phyloP scores from a whole-genome alignment of 2,888 invertebrate genomes.

The Toxonevra muliebris region DNA sequence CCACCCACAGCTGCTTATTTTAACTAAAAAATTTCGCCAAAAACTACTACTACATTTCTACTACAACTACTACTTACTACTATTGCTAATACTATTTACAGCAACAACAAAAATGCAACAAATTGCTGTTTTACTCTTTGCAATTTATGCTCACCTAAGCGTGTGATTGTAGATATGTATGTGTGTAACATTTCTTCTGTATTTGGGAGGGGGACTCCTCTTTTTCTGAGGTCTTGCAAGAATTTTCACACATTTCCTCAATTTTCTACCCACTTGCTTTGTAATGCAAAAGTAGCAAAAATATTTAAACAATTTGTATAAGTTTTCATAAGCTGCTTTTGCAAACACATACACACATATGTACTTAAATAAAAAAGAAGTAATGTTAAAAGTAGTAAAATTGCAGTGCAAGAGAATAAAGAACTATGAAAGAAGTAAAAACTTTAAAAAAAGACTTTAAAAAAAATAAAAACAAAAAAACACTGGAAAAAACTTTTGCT shows the following conservation, averaged over 20 bases:
- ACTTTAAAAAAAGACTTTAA: background rate
- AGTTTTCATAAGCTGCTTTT: background rate
- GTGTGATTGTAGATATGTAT: conserved; percentile 52
- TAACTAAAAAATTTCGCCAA: background rate
- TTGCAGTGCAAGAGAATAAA: background rate
- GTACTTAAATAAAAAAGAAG: background rate
- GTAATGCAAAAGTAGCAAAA: too few species aligned
- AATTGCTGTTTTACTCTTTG: conserved; percentile 51
- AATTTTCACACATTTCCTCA: too few species aligned
- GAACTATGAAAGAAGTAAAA: background rate
- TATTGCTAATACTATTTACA: background rate
- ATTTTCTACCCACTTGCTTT: too few species aligned
- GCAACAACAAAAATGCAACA: conserved; percentile 55
- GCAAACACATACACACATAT: background rate
- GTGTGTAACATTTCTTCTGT: too few species aligned
- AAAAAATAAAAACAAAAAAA: background rate
- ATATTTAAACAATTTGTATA: background rate
- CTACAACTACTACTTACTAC: too few species aligned
- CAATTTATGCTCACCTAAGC: conserved; percentile 60
- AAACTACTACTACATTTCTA: background rate
- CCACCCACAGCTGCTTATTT: background rate
- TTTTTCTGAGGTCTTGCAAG: too few species aligned
- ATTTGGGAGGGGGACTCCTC: too few species aligned
- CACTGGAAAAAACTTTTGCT: background rate
- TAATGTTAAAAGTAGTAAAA: background rate